A percentile compares a stretch with the other conserved stretches of the same genome.
These are phyloP conservation scores for Acipenser oxyrinchus DNA, from an alignment of 2,797 vertebrate genomes.

Conservation along the genomic window DNA sequence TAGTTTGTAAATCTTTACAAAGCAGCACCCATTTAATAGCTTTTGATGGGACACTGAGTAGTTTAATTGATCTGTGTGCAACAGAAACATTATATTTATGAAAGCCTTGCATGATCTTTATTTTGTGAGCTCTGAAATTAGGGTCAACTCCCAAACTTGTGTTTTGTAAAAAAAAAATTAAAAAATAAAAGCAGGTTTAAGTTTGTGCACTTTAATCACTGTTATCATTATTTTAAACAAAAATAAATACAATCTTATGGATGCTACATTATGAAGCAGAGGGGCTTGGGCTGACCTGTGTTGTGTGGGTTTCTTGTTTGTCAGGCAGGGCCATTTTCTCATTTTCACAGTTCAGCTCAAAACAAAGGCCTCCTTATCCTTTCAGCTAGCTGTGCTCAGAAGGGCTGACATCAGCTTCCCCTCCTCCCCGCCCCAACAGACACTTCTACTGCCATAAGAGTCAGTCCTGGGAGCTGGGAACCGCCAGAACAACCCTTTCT, in stretches of 20 bases:
- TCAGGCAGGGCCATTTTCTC: conserved; percentile 77
- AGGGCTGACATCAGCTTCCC: conserved; percentile 74
- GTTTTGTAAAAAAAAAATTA: no score
- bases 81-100: no score
- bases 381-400: conserved; percentile 60
- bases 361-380: conserved; percentile 91
- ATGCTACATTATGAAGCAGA: conserved; percentile 20
- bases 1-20: background rate
- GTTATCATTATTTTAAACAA: no score
- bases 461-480: conserved; percentile 45
- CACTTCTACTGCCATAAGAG: conserved; percentile 49
- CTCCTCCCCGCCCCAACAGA: conserved; percentile 52
- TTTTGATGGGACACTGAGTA: background rate
- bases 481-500: conserved; percentile 47
- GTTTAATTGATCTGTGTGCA: no score
- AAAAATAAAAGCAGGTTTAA: no score
- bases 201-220: no score
- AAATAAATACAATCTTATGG: background rate
- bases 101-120: no score
- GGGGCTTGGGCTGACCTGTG: conserved; percentile 50
- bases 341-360: conserved; percentile 76
- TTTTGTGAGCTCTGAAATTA: no score
- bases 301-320: conserved; percentile 63
- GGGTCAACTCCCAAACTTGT: no score
- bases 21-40: background rate